phyloP scores from a whole-genome alignment of 92 coral and sea anemone species.

The Epizoanthus stellaris region DNA sequence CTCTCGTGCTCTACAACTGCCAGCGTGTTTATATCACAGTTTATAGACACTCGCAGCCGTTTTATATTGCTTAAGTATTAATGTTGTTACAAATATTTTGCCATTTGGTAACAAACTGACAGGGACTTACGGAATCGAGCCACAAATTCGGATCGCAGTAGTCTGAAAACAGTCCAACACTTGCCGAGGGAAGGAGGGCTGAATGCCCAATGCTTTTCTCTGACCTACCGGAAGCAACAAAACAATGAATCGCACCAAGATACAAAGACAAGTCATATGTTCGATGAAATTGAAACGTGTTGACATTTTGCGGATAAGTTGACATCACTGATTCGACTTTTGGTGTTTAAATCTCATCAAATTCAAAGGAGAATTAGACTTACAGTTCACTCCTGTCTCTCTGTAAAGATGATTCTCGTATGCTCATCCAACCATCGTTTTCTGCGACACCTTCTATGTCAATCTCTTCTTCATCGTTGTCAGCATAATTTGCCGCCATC shows the following conservation, averaged over 20 bases:
- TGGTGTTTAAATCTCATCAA: not conserved
- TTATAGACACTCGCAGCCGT: no score
- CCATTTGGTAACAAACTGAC: no score
- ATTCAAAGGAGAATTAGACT: conserved; percentile 2
- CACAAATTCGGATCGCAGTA: conserved; percentile 81
- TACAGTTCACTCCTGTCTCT: conserved; percentile 51
- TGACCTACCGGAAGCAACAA: conserved; percentile 20
- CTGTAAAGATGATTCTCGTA: conserved; percentile 57
- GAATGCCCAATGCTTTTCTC: conserved; percentile 51
- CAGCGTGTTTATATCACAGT: no score
- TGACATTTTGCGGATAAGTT: not conserved
- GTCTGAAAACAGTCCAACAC: conserved; percentile 69
- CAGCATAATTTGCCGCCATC: conserved; percentile 74
- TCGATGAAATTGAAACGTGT: no score
- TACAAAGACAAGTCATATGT: not conserved
- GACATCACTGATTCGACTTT: not conserved
- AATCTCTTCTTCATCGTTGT: conserved; percentile 76
- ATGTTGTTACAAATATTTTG: no score
- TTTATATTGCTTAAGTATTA: no score
- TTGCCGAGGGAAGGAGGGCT: conserved; percentile 44
- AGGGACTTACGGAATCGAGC: conserved; percentile 77
- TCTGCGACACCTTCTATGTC: conserved; percentile 85
- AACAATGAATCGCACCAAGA: not conserved
- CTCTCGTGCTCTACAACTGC: no score
- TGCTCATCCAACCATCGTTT: conserved; percentile 60